Percentiles rank a stretch among this genome's conserved stretches.
These are phyloP conservation scores for Conus ventricosus DNA, from an alignment of 1,140 invertebrate genomes.

Conservation along the genomic window DNA sequence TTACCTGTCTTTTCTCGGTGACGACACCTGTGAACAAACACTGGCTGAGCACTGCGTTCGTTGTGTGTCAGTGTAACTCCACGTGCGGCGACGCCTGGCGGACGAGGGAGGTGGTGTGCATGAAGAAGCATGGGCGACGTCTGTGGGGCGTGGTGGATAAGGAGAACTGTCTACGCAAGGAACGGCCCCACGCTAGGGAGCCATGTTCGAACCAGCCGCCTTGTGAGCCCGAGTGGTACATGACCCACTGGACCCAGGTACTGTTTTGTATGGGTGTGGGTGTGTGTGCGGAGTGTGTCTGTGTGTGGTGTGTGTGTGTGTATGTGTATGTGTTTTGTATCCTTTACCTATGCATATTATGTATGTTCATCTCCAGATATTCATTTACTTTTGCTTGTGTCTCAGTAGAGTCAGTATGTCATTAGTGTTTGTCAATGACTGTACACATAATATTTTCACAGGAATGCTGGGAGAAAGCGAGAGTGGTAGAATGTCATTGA, in stretches of 20 bases:
- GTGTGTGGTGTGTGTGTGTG: no score
- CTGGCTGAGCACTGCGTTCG: background rate
- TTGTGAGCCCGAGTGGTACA: constrained; percentile 68
- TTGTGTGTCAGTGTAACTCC: constrained; percentile 58
- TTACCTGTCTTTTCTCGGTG: background rate
- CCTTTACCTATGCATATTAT: no score
- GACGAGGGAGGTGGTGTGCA: constrained; percentile 67
- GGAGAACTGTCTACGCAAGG: constrained; percentile 60
- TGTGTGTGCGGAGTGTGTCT: background rate
- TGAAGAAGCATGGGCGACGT: constrained; percentile 61
- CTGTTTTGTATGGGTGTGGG: background rate
- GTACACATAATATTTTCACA: no score
- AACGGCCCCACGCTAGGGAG: constrained; percentile 58
- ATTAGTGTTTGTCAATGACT: no score
- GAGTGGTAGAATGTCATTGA: no score
- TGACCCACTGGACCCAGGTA: constrained; percentile 70
- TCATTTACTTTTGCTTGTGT: no score
- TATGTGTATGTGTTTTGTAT: no score
- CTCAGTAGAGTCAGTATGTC: no score
- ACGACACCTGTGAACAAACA: background rate
- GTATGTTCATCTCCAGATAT: no score
- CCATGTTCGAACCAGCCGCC: constrained; percentile 55
- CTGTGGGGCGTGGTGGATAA: constrained; percentile 61
- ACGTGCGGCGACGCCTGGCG: constrained; percentile 59
- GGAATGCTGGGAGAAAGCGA: no score